Conservation (phyloP, 2,113 vertebrate species). For the Reinhardtius hippoglossoides region DNA sequence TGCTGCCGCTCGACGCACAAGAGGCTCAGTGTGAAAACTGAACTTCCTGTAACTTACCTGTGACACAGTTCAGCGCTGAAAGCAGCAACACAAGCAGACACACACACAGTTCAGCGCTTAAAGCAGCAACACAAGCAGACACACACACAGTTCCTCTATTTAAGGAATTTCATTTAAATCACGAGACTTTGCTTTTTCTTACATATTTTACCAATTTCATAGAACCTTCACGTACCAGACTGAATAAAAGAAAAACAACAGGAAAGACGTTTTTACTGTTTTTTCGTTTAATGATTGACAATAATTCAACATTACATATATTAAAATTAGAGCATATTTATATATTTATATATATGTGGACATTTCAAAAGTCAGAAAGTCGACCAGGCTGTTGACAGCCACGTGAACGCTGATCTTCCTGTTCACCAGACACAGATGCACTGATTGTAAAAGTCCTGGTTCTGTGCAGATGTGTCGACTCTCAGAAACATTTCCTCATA, state of each 20-base stretch:
- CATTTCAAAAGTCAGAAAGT: slow-evolving; percentile 24
- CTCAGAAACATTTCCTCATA: slow-evolving; percentile 17
- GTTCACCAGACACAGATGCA: slow-evolving; percentile 19
- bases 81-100: not conserved
- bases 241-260: slow-evolving; percentile 24
- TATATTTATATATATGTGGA: slow-evolving; percentile 17
- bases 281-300: slow-evolving; percentile 63
- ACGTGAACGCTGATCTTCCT: slow-evolving; percentile 19
- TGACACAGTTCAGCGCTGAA: not conserved
- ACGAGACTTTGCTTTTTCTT: too few relatives aligned
- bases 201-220: too few relatives aligned
- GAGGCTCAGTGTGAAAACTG: slow-evolving; percentile 6
- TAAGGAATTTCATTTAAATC: too few relatives aligned
- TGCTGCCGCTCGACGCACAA: slow-evolving; percentile 15
- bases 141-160: too few relatives aligned
- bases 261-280: slow-evolving; percentile 20
- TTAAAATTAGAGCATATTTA: slow-evolving; percentile 22
- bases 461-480: not conserved
- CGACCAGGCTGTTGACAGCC: not conserved
- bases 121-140: not conserved
- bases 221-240: slow-evolving; percentile 19
- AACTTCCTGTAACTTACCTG: not conserved
- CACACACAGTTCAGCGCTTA: not conserved
- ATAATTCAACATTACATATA: slow-evolving; percentile 1
- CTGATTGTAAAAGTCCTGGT: not conserved